Conservation (phyloP, 2,797 vertebrate species). For the Syncerus caffer region DNA sequence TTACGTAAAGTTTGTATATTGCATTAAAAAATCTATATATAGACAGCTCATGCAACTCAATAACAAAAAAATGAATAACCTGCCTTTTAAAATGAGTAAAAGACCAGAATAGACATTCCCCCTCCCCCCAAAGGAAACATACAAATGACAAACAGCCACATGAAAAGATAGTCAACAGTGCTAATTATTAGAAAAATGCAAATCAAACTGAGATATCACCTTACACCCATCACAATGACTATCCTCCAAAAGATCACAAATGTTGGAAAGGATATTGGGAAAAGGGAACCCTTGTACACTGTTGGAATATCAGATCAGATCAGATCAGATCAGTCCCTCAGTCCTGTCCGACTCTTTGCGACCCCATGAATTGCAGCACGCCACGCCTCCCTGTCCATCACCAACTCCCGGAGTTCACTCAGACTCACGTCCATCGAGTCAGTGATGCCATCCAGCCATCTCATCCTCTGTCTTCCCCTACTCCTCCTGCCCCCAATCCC, state of each 20-base stretch:
- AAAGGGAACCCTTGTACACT: not conserved
- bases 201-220: not conserved
- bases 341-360: too few species aligned
- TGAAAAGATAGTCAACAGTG: not conserved
- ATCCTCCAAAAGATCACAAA: not conserved
- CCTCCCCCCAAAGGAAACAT: not conserved
- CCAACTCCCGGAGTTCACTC: too few species aligned
- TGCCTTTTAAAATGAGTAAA: not conserved
- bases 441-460: too few species aligned
- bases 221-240: not conserved
- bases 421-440: too few species aligned
- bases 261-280: not conserved
- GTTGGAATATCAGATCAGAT: not conserved
- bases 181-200: not conserved
- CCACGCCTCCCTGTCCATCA: too few species aligned
- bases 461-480: too few species aligned
- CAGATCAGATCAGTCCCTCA: too few species aligned
- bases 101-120: not conserved
- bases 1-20: not conserved
- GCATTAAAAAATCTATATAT: not conserved
- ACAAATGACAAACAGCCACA: not conserved
- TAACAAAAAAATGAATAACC: not conserved
- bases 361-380: too few species aligned
- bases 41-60: not conserved
- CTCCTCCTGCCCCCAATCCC: too few species aligned